Evolutionary conservation across 2,888 invertebrate species (phyloP).

Genomic region (Ormyrus pomaceus): DNA sequence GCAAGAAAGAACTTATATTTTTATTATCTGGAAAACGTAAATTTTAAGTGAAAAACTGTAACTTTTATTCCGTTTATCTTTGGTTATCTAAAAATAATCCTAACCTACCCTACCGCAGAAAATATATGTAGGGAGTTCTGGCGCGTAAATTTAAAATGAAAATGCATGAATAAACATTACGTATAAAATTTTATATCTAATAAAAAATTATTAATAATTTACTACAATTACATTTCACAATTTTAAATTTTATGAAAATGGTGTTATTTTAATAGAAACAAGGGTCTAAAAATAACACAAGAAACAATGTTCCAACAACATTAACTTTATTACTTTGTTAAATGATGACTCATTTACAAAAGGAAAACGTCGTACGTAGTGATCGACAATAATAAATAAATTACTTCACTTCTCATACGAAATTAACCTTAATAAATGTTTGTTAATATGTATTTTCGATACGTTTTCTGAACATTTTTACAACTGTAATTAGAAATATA

Average conservation of each 20-base stretch:
- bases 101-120: slow-evolving; percentile 12
- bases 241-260: no score
- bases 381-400: slow-evolving; percentile 51
- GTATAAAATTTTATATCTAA: no score
- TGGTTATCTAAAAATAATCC: not conserved
- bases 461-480: slow-evolving; percentile 26
- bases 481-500: slow-evolving; percentile 42
- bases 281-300: no score
- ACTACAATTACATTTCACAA: no score
- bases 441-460: slow-evolving; percentile 18
- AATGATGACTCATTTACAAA: slow-evolving; percentile 46
- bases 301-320: slow-evolving; percentile 38
- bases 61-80: not conserved
- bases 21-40: no score
- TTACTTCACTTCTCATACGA: slow-evolving; percentile 23
- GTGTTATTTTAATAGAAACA: no score
- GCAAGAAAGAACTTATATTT: not conserved
- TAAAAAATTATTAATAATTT: no score
- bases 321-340: slow-evolving; percentile 53
- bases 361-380: slow-evolving; percentile 29
- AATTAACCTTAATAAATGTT: slow-evolving; percentile 11
- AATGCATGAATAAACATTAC: no score
- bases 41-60: no score
- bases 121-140: not conserved
- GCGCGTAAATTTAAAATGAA: slow-evolving; percentile 18